A percentile compares a stretch with the other conserved stretches of the same genome.
These are phyloP conservation scores for Eupeodes luniger DNA, from an alignment of 2,888 invertebrate species.

Conservation along the genomic window DNA sequence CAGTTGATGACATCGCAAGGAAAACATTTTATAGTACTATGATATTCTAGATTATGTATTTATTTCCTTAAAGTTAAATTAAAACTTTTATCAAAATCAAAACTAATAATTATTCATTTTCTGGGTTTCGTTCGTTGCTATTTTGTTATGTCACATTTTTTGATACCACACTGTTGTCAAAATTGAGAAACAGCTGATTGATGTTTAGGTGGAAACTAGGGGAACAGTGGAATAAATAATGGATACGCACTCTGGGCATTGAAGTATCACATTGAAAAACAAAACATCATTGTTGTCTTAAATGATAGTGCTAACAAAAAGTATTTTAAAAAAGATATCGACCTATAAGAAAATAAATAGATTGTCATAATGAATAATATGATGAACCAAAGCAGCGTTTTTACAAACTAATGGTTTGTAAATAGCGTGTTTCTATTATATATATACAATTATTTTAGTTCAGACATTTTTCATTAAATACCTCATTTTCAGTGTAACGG, in stretches of 20 bases:
- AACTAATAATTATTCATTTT: conserved; percentile 13
- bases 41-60: background rate
- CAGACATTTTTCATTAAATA: too few species aligned
- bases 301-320: too few species aligned
- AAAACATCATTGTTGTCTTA: too few species aligned
- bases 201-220: background rate
- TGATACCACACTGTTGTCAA: conserved; percentile 39
- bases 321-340: too few species aligned
- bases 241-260: background rate
- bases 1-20: conserved; percentile 34
- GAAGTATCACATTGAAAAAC: background rate
- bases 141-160: conserved; percentile 66
- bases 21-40: conserved; percentile 35
- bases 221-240: background rate
- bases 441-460: too few species aligned
- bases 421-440: too few species aligned
- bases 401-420: too few species aligned
- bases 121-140: conserved; percentile 8
- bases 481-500: too few species aligned
- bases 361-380: too few species aligned
- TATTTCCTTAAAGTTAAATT: background rate
- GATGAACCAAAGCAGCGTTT: too few species aligned
- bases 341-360: too few species aligned
- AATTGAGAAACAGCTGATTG: conserved; percentile 41
- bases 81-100: background rate